These are phyloP conservation scores for Ptychochromis oligacanthus DNA, from an alignment of 2,113 vertebrate species.

Conservation along the genomic window DNA sequence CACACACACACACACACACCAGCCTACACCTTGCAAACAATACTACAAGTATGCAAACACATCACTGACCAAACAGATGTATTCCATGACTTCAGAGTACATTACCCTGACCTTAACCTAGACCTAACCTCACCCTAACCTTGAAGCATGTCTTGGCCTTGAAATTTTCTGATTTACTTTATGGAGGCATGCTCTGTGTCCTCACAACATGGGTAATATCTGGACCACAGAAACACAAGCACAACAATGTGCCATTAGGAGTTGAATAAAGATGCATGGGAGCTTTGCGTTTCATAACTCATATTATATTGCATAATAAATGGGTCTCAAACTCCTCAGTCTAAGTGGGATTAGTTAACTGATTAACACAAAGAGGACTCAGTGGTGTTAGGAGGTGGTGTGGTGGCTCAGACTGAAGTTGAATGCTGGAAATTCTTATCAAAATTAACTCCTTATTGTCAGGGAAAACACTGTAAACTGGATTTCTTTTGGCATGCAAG, in stretches of 20 bases:
- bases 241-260: not conserved
- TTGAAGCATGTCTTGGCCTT: not conserved
- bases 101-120: too few relatives aligned
- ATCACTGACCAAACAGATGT: not conserved
- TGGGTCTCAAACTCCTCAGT: conserved; percentile 38
- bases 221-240: not conserved
- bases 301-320: conserved; percentile 49
- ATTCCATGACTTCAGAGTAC: too few relatives aligned
- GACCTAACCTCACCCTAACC: not conserved
- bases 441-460: not conserved
- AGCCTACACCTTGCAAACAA: conserved; percentile 16
- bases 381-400: not conserved
- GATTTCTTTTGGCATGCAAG: not conserved
- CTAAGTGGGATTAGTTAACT: conserved; percentile 56
- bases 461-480: not conserved
- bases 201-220: not conserved
- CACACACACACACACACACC: not conserved
- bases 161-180: not conserved
- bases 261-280: conserved; percentile 62
- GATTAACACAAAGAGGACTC: conserved; percentile 48
- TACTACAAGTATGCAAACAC: conserved; percentile 14
- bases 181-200: not conserved
- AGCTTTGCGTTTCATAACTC: conserved; percentile 32
- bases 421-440: not conserved
- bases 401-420: not conserved